Percentiles rank a stretch among this genome's conserved stretches.
Conservation (phyloP, 2,888 invertebrate species). For the Pollenia angustigena region DNA sequence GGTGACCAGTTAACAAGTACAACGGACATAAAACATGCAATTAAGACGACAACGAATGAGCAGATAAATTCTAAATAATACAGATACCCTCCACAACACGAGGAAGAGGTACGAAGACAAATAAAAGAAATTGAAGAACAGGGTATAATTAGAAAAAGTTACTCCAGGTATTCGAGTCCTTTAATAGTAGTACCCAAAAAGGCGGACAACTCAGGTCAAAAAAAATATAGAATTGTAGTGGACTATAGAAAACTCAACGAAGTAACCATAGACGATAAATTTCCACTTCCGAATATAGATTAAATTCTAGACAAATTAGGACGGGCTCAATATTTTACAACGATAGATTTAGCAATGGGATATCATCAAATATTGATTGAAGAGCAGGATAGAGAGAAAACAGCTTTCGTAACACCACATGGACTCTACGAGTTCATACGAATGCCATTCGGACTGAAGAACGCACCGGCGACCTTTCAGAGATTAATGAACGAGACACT, state of each 20-base stretch:
- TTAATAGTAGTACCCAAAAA: conserved; percentile 55
- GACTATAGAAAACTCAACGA: conserved; percentile 47
- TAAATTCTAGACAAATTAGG: conserved; percentile 41
- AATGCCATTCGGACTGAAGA: conserved; percentile 49
- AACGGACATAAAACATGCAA: conserved; percentile 34
- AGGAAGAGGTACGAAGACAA: conserved; percentile 39
- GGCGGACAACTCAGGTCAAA: background rate
- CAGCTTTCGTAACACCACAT: conserved; percentile 18
- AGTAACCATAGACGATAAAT: conserved; percentile 26
- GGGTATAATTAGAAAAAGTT: conserved; percentile 31
- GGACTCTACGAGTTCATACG: conserved; percentile 34
- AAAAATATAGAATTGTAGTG: conserved; percentile 44
- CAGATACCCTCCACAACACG: conserved; percentile 57
- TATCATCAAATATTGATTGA: conserved; percentile 24
- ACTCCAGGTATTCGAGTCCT: conserved; percentile 45
- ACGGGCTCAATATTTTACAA: conserved; percentile 32
- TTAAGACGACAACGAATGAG: conserved; percentile 41
- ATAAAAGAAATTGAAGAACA: conserved; percentile 59
- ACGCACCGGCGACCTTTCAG: conserved; percentile 40
- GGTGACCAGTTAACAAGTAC: conserved; percentile 20
- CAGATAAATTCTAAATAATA: conserved; percentile 60
- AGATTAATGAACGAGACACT: conserved; percentile 24
- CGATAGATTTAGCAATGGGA: conserved; percentile 7
- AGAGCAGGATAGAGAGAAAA: conserved; percentile 29
- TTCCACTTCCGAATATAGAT: conserved; percentile 32